These are phyloP conservation scores for Nestor notabilis DNA, from an alignment of 2,113 vertebrate species.

Conservation along the genomic window DNA sequence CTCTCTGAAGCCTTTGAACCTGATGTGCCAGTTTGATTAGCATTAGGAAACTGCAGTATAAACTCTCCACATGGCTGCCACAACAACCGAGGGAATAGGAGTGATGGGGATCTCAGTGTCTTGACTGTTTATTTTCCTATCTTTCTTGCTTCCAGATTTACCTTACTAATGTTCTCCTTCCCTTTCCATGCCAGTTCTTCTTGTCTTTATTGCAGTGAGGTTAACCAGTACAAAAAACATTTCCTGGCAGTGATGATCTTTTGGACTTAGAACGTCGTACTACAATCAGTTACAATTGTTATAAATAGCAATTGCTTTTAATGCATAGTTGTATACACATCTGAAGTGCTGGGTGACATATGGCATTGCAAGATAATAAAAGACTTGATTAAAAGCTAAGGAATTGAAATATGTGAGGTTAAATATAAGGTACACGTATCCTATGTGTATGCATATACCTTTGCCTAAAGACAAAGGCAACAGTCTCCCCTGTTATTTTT, in stretches of 20 bases:
- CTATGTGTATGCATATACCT: background rate
- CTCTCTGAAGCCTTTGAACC: background rate
- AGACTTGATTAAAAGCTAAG: background rate
- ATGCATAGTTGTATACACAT: background rate
- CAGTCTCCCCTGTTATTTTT: background rate
- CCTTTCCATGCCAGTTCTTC: background rate
- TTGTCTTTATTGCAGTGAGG: background rate
- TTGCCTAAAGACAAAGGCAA: background rate
- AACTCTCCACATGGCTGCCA: background rate
- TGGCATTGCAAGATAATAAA: background rate
- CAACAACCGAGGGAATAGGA: accelerated
- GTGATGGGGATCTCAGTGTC: background rate
- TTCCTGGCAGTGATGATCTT: background rate
- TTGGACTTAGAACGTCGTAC: background rate
- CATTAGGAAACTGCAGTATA: background rate
- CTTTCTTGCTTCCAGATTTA: background rate
- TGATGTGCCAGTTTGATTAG: background rate
- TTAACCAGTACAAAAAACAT: background rate
- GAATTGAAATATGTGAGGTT: background rate
- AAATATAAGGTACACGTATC: background rate
- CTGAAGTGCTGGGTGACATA: background rate
- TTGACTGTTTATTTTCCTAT: background rate
- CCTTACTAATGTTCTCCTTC: background rate
- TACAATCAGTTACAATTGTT: background rate
- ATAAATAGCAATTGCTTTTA: background rate